Conservation (phyloP, 1,140 invertebrate genomes). For the Eulimnadia texana region DNA sequence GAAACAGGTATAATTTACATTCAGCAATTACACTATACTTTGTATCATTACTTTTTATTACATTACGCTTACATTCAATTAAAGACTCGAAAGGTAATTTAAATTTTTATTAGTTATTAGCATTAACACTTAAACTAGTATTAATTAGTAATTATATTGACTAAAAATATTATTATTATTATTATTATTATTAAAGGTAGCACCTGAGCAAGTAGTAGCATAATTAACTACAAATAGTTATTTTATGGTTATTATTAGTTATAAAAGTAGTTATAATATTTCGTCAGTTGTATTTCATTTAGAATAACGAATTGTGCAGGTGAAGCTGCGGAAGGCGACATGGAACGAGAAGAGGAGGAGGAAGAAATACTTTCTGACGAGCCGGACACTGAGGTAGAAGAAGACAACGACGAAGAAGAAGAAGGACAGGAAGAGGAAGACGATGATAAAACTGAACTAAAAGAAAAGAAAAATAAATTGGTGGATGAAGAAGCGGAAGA, state of each 20-base stretch:
- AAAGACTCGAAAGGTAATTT: too few relatives aligned
- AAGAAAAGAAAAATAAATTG: neutral
- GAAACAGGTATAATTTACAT: neutral
- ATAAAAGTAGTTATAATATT: too few relatives aligned
- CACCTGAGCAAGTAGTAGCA: neutral
- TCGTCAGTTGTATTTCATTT: too few relatives aligned
- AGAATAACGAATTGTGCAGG: too few relatives aligned
- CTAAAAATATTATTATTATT: too few relatives aligned
- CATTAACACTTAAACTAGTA: too few relatives aligned
- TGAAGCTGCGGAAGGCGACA: neutral
- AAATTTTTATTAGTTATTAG: too few relatives aligned
- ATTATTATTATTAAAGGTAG: too few relatives aligned
- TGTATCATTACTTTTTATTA: neutral
- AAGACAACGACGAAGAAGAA: slow-evolving; percentile 14
- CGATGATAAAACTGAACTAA: neutral
- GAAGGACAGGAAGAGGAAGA: neutral
- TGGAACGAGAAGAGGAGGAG: neutral
- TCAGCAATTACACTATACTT: too few relatives aligned
- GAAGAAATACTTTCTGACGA: slow-evolving; percentile 5
- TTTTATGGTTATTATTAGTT: neutral
- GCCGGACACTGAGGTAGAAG: slow-evolving; percentile 3
- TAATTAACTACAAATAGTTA: neutral
- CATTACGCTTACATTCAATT: too few relatives aligned
- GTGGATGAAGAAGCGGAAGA: slow-evolving; percentile 2
- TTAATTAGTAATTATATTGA: too few relatives aligned